Evolutionary conservation across 2,797 vertebrate species (phyloP).

Genomic region (Micromesistius poutassou): DNA sequence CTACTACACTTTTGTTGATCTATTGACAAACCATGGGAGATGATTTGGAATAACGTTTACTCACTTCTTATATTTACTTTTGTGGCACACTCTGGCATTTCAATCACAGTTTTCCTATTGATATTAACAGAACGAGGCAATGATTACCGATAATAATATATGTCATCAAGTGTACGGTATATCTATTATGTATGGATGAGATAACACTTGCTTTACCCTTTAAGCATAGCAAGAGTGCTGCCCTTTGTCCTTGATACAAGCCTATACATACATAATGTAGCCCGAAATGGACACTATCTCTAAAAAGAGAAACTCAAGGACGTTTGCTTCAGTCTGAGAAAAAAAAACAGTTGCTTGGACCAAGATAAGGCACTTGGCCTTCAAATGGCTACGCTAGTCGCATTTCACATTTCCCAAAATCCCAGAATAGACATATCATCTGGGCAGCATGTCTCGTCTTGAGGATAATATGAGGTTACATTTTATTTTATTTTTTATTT

Average conservation of each 20-base stretch:
- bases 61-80: background rate
- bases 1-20: too few relatives aligned
- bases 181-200: background rate
- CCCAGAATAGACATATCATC: background rate
- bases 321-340: background rate
- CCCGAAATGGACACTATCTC: background rate
- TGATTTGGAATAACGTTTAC: background rate
- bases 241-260: background rate
- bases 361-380: constrained; percentile 1
- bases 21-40: background rate
- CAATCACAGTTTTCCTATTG: background rate
- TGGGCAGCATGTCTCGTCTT: too few relatives aligned
- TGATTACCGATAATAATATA: background rate
- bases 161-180: background rate
- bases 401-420: background rate
- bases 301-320: background rate
- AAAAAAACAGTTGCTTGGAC: background rate
- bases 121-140: background rate
- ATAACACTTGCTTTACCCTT: background rate
- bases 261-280: background rate
- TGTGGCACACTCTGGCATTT: background rate
- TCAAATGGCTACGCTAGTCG: background rate
- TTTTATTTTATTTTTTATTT: too few relatives aligned
- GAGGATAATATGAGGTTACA: too few relatives aligned
- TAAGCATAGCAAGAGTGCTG: background rate